These are phyloP conservation scores for Calidris pugnax DNA, from an alignment of 2,113 vertebrate species.

Conservation along the genomic window DNA sequence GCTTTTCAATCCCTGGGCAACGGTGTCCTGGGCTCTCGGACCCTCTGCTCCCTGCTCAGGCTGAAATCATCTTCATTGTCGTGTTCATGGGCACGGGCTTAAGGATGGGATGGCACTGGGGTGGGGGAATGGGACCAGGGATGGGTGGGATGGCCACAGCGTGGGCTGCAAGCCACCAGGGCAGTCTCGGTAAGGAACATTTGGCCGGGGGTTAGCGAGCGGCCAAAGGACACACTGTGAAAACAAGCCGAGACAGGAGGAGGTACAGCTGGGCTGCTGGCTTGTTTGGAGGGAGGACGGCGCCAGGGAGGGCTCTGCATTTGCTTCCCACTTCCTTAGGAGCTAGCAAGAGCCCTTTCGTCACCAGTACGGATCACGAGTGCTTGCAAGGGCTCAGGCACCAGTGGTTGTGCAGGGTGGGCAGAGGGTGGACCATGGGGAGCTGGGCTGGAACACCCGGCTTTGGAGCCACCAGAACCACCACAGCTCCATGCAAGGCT, in stretches of 20 bases:
- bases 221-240: not conserved
- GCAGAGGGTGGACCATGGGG: not conserved
- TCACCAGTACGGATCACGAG: not conserved
- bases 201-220: not conserved
- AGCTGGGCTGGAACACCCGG: accelerated
- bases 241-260: conserved; percentile 12
- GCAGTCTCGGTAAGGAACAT: not conserved
- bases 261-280: conserved; percentile 32
- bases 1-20: accelerated
- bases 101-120: not conserved
- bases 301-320: not conserved
- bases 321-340: not conserved
- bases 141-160: not conserved
- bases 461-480: accelerated
- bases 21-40: accelerated
- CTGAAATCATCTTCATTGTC: not conserved
- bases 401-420: accelerated
- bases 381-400: not conserved
- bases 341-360: not conserved
- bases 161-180: not conserved
- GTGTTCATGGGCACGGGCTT: not conserved
- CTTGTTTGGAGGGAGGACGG: not conserved
- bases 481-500: accelerated
- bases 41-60: not conserved
- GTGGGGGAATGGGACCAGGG: not conserved